A percentile compares a stretch with the other conserved stretches of the same genome.
phyloP scores from a whole-genome alignment of 2,797 vertebrate species.

The Lacerta viridis region DNA sequence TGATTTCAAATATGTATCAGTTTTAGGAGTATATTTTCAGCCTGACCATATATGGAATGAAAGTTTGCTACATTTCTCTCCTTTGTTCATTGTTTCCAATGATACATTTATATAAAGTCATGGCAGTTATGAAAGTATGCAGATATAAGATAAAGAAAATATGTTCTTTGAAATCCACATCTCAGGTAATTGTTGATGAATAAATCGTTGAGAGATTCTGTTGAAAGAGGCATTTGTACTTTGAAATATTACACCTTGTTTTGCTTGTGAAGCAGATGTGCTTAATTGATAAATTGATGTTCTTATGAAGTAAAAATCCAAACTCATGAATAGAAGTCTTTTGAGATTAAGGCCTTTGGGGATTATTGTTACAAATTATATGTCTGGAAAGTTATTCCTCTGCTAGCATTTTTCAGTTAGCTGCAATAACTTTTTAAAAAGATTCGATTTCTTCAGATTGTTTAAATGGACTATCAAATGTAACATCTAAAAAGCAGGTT shows the following conservation, averaged over 20 bases:
- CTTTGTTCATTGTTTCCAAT: constrained; percentile 2
- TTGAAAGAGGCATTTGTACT: not conserved
- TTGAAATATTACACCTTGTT: constrained; percentile 10
- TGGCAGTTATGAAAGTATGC: constrained; percentile 7
- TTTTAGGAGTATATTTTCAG: not conserved
- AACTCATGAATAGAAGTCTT: not conserved
- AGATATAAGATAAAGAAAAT: constrained; percentile 15
- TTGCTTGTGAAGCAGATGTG: constrained; percentile 11
- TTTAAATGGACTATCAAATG: not conserved
- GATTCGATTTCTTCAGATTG: not conserved
- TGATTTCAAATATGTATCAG: not conserved
- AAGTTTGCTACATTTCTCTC: not conserved
- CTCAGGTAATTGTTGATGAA: constrained; percentile 28
- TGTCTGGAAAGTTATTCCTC: not conserved
- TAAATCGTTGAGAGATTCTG: constrained; percentile 21
- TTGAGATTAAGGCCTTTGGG: constrained; percentile 7
- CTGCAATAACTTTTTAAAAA: not conserved
- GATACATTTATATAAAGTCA: constrained; percentile 11
- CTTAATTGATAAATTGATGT: constrained; percentile 15
- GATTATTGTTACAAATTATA: constrained; percentile 11
- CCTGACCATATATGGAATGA: not conserved
- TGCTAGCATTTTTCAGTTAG: not conserved
- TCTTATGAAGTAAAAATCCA: not conserved
- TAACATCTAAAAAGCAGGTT: not conserved
- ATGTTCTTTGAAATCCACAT: constrained; percentile 36